Conservation (phyloP, 2,888 invertebrate species). For the Deladenus siricidicola region DNA sequence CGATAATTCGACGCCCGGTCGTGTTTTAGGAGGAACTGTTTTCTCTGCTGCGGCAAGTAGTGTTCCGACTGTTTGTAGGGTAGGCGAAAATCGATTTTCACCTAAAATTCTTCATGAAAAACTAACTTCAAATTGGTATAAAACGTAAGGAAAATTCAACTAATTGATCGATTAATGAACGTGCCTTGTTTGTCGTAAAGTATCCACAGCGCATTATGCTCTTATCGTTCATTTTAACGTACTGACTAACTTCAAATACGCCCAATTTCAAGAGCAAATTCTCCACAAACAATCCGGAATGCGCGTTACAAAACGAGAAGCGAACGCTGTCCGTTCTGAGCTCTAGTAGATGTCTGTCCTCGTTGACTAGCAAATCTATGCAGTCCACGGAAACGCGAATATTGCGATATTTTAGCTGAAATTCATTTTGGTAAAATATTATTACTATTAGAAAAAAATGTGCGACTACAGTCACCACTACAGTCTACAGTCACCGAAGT, state of each 20-base stretch:
- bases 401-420: conserved; percentile 86
- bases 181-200: neutral
- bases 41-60: conserved; percentile 20
- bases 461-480: too few species aligned
- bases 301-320: conserved; percentile 43
- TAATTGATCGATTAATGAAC: too few species aligned
- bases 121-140: too few species aligned
- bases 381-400: conserved; percentile 78
- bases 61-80: conserved; percentile 13
- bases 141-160: too few species aligned
- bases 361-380: conserved; percentile 80
- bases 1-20: conserved; percentile 72
- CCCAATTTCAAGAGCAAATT: conserved; percentile 35
- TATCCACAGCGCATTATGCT: neutral
- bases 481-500: too few species aligned
- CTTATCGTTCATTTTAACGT: conserved; percentile 4
- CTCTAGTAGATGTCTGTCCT: conserved; percentile 56
- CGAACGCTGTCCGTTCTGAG: conserved; percentile 31
- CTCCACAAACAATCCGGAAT: conserved; percentile 36
- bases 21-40: conserved; percentile 56
- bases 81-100: conserved; percentile 26
- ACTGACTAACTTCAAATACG: conserved; percentile 25
- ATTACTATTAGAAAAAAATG: too few species aligned
- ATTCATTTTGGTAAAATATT: neutral
- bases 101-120: too few species aligned